Conservation (phyloP, 2,797 vertebrate genomes). For the Enteromius treurensis region DNA sequence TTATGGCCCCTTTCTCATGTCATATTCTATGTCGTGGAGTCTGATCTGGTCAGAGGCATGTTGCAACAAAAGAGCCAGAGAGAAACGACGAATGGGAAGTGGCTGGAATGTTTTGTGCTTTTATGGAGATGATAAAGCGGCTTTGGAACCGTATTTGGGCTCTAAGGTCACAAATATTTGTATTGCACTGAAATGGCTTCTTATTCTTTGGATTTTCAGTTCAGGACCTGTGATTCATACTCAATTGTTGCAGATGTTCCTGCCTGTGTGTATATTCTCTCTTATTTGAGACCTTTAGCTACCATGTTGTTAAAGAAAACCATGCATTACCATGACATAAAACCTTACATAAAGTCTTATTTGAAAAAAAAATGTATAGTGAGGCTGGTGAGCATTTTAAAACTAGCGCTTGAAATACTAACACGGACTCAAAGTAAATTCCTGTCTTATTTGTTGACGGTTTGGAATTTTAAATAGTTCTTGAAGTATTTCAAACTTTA, state of each 20-base stretch:
- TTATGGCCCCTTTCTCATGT: constrained; percentile 25
- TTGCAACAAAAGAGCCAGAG: constrained; percentile 43
- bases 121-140: constrained; percentile 27
- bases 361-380: background rate
- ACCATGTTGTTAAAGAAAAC: background rate
- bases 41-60: constrained; percentile 35
- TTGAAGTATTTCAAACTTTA: background rate
- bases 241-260: background rate
- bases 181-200: background rate
- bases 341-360: background rate
- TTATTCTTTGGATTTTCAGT: background rate
- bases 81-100: constrained; percentile 23
- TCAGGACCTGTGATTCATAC: background rate
- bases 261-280: background rate
- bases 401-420: background rate
- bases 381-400: background rate
- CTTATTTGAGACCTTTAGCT: background rate
- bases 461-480: background rate
- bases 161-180: constrained; percentile 2
- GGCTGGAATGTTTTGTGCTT: constrained; percentile 8
- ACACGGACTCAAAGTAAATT: background rate
- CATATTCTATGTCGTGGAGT: constrained; percentile 42
- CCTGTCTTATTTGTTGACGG: background rate
- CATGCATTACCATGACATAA: background rate
- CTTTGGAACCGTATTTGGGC: background rate